Evolutionary conservation across 2,888 invertebrate genomes (phyloP), one percentile per base, ranked within the genome.

Genomic region (Ethmia dodecea): DNA sequence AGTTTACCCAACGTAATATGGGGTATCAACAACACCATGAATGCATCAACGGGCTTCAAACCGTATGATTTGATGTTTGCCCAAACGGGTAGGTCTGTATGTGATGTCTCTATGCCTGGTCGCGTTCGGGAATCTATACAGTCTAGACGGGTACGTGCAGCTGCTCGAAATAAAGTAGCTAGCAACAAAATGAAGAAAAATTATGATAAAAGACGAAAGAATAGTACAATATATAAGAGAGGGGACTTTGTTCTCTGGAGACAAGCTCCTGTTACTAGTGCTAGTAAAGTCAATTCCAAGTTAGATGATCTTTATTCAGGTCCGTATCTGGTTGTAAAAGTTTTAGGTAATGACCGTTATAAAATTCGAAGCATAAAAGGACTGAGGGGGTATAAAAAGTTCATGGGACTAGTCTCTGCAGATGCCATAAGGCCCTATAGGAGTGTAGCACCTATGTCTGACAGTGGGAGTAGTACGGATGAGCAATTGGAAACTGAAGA

Each of bases 21-120:
- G 48, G 47, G 45, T 3, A 51, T 49, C 5, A 47, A 48, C 31
- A 48, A 49, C 25, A 48, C 46, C n/a, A 9, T 28, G 4, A 43
- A 43, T 36, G 31, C 31, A 2, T 35, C 29, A 15, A 40, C 40
- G 11, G 24, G 15, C 3, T 40, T 24, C 31, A 42, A 35, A 27
- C 39, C 30, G 0, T 47, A 40, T 31, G 35, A 42, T 11, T 26
- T 42, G 3, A 43, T 45, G 41, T 27, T 37, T 29, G 35, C 28
- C 11, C 30, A 32, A 2, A 35, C 28, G 8, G 33, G 42, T 15
- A 40, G 40, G 13, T 34, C 44, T 10, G 13, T 43, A 3, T 37
- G 33, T 24, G 40, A 38, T 29, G 29, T 41, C 6, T 6, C 28
- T 1, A 28, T 24, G 9, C 33, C 37, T 14, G 35, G 15, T 3